Base-by-base conservation (phyloP, 2,113 vertebrate species). In the Boleophthalmus pectinirostris region DNA sequence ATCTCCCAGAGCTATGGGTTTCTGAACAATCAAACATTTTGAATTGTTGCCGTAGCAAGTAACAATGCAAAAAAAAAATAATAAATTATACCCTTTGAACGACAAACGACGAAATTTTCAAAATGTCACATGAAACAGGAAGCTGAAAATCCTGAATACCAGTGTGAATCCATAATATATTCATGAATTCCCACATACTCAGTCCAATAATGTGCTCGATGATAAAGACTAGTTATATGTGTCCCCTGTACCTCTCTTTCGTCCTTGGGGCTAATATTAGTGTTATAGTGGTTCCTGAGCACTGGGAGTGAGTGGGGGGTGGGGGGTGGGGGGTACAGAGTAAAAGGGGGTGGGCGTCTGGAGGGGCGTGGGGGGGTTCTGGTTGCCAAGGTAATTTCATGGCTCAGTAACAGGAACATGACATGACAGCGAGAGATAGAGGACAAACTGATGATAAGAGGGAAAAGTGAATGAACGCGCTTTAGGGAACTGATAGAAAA, bases 351-450 rank as follows among this genome's bases (percentile, higher is more conserved):
- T 16, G 10, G 15, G n/a, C n/a, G n/a, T n/a, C n/a, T n/a, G n/a
- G n/a, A n/a, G n/a, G n/a, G 33, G 64, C 77, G 9, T 16, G 18
- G 23, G 78, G 83, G 71, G 71, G 45, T 43, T 64, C 33, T 64
- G 61, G 61, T 18, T 64, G 20, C 67, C 20, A 73, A 73, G 75
- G 81, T 80, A 87, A 92, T 92, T 91, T 91, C 83, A 90, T 85
- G 87, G 85, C 81, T 86, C 81, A 82, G 64, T 81, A 81, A 78
- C 72, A 69, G 74, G 67, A 87, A 81, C 81, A 71, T 24, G 69
- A 74, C 57, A 51, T 1, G 75, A 66, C 53, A 3, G 35, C 25
- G 66, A 67, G 78, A 51, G 38, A 72, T 69, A 81, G 49, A 66
- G 65, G 45, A 66, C 21, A 23, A 66, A 15, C 33, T 64, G 9